Evolutionary conservation across 2,113 vertebrate species (phyloP).

Genomic region (Genyomyrus donnyi): DNA sequence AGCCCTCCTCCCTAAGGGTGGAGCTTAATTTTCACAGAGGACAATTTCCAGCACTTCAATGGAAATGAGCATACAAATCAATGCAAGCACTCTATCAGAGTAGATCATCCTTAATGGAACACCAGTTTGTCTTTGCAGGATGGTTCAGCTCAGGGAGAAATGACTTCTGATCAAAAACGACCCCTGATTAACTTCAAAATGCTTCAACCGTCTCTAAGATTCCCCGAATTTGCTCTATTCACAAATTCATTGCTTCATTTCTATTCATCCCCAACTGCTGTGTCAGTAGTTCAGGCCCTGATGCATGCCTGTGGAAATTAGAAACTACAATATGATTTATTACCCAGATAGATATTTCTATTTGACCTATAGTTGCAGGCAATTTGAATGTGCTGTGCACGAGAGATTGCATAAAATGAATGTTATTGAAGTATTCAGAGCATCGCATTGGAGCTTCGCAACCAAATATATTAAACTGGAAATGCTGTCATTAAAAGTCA

Average conservation of each 20-base stretch:
- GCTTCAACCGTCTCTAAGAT: background rate
- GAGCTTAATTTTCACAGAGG: background rate
- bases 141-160: background rate
- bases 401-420: background rate
- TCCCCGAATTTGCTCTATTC: background rate
- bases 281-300: background rate
- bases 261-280: background rate
- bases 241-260: background rate
- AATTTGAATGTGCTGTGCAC: background rate
- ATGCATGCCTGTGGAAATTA: background rate
- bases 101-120: background rate
- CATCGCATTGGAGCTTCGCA: background rate
- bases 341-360: background rate
- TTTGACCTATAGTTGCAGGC: conserved; percentile 1
- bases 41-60: background rate
- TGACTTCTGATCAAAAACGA: background rate
- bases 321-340: background rate
- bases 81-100: background rate
- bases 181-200: background rate
- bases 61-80: background rate
- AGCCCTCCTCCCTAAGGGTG: background rate
- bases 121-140: background rate
- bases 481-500: background rate
- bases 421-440: background rate
- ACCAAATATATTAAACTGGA: background rate